Evolutionary conservation across 2,888 invertebrate species (phyloP).

Genomic region (Stenurella melanura): DNA sequence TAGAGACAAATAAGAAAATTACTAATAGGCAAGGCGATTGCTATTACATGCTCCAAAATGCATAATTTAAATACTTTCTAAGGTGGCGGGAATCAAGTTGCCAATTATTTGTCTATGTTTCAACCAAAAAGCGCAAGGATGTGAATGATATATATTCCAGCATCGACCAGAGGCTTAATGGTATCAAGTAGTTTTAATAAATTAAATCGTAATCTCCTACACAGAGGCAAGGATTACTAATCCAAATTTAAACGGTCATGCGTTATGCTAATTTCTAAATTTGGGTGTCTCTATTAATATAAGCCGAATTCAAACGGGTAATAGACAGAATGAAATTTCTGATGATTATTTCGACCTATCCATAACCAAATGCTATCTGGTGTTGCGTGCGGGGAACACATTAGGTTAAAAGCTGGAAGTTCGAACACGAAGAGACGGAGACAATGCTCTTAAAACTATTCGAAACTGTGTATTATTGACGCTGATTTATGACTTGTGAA

Average conservation of each 20-base stretch:
- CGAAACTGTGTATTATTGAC: neutral
- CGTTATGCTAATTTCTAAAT: slow-evolving; percentile 13
- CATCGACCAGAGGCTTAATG: slow-evolving; percentile 8
- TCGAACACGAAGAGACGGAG: neutral
- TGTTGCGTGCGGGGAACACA: neutral
- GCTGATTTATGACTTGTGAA: no score
- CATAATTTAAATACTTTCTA: no score
- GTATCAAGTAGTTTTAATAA: slow-evolving; percentile 18
- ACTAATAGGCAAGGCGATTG: no score
- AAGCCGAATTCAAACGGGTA: neutral
- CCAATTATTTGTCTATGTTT: no score
- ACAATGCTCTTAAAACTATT: neutral
- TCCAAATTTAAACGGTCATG: slow-evolving; percentile 22
- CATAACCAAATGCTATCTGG: neutral
- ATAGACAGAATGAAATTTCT: slow-evolving; percentile 2
- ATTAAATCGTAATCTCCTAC: slow-evolving; percentile 27
- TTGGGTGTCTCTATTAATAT: neutral
- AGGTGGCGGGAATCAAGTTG: no score
- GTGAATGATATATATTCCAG: slow-evolving; percentile 11
- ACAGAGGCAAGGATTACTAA: slow-evolving; percentile 11
- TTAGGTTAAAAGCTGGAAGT: neutral
- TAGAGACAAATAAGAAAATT: no score
- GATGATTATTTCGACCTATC: neutral
- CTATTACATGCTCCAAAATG: no score
- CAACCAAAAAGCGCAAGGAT: neutral